A percentile compares a stretch with the other conserved stretches of the same genome.
These are phyloP conservation scores for Euphonia xanthogaster DNA, from an alignment of 2,797 vertebrate species.

Conservation along the genomic window DNA sequence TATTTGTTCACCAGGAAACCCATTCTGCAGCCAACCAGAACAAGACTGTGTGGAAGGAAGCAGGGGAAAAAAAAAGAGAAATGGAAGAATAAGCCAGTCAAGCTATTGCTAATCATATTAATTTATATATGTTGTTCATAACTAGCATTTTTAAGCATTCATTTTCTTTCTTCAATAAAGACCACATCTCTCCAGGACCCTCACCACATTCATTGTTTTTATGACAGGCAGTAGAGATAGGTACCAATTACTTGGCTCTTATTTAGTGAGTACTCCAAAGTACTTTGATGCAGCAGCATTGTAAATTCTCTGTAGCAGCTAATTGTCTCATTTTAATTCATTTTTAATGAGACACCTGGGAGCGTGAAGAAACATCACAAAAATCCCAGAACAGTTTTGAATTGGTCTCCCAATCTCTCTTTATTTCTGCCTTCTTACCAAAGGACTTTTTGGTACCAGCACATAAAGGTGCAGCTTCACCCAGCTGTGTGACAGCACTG, in stretches of 20 bases:
- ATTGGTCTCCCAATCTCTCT: neutral
- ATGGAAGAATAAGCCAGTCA: neutral
- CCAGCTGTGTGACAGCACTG: neutral
- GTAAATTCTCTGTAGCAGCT: constrained; percentile 9
- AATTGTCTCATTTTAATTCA: constrained; percentile 48
- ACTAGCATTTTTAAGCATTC: neutral
- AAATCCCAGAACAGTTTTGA: neutral
- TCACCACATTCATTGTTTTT: neutral
- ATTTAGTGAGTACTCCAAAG: neutral
- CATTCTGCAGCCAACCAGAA: neutral
- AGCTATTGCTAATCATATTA: neutral
- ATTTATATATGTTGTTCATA: neutral
- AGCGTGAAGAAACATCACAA: neutral
- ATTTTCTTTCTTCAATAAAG: neutral
- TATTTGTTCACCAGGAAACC: neutral
- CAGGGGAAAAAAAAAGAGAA: neutral
- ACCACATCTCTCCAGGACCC: neutral
- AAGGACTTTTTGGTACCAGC: neutral
- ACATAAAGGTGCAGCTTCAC: neutral
- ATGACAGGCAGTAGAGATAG: neutral
- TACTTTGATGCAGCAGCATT: constrained; percentile 24
- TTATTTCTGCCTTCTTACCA: neutral
- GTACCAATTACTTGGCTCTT: constrained; percentile 21
- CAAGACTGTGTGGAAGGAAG: neutral
- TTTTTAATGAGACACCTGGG: constrained; percentile 51